Percentiles rank a stretch among this genome's conserved stretches.
phyloP scores from a whole-genome alignment of 1,140 invertebrate species.

The Ips nitidus region DNA sequence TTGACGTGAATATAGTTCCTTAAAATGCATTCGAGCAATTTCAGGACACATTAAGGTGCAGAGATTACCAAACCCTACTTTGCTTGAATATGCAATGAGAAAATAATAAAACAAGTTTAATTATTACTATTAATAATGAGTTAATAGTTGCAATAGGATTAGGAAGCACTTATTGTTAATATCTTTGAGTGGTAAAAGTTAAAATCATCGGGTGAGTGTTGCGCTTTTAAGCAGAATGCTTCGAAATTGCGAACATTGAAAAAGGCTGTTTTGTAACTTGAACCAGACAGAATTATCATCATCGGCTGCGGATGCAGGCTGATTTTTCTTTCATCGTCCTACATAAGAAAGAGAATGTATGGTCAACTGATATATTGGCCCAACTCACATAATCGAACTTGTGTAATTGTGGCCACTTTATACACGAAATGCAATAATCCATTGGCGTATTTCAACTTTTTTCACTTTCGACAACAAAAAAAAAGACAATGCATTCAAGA shows the following conservation, averaged over 20 bases:
- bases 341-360: conserved; percentile 32
- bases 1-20: no score
- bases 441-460: conserved; percentile 3
- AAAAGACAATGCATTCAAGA: not conserved
- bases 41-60: no score
- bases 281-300: conserved; percentile 32
- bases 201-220: no score
- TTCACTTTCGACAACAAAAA: no score
- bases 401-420: conserved; percentile 22
- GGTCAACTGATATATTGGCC: conserved; percentile 30
- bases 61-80: no score
- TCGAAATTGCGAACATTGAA: conserved; percentile 29
- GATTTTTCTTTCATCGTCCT: conserved; percentile 34
- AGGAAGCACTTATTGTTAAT: no score
- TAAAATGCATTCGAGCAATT: no score
- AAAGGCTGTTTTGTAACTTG: conserved; percentile 34
- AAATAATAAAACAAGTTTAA: no score
- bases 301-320: conserved; percentile 24
- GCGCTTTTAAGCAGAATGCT: conserved; percentile 4
- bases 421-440: conserved; percentile 3
- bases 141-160: no score
- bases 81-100: no score
- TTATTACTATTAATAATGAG: no score
- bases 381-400: conserved; percentile 30
- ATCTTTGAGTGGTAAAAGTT: no score